A percentile compares a stretch with the other conserved stretches of the same genome.
Conservation (phyloP, 2,113 vertebrate genomes). For the Centrocercus urophasianus region DNA sequence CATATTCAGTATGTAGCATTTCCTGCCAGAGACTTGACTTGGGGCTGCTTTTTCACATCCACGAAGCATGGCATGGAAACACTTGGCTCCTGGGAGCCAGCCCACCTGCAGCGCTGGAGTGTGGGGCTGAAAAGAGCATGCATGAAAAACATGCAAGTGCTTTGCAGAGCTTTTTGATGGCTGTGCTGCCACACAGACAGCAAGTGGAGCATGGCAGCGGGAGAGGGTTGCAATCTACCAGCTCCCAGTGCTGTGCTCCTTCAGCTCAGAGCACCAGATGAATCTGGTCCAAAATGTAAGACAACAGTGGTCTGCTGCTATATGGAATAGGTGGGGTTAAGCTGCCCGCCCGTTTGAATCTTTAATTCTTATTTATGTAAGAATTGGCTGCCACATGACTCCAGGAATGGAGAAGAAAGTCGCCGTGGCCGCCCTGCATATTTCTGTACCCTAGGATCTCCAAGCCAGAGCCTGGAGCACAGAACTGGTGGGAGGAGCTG, state of each 20-base stretch:
- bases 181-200: not conserved
- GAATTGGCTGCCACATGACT: not conserved
- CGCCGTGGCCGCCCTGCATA: not conserved
- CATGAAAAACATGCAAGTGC: not conserved
- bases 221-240: not conserved
- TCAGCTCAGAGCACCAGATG: not conserved
- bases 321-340: not conserved
- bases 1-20: not conserved
- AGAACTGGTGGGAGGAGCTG: not conserved
- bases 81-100: not conserved
- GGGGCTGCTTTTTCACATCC: slow-evolving; percentile 4
- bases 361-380: not conserved
- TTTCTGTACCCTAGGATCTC: not conserved
- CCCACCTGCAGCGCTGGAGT: not conserved
- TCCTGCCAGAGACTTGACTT: not conserved
- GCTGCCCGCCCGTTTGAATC: not conserved
- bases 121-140: not conserved
- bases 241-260: not conserved
- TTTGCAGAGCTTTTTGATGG: not conserved
- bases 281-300: not conserved
- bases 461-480: not conserved
- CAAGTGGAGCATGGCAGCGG: fast-evolving
- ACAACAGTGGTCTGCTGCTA: not conserved
- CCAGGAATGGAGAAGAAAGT: not conserved
- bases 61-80: not conserved